phyloP scores from a whole-genome alignment of 2,797 vertebrate species.

The Peromyscus nudipes region DNA sequence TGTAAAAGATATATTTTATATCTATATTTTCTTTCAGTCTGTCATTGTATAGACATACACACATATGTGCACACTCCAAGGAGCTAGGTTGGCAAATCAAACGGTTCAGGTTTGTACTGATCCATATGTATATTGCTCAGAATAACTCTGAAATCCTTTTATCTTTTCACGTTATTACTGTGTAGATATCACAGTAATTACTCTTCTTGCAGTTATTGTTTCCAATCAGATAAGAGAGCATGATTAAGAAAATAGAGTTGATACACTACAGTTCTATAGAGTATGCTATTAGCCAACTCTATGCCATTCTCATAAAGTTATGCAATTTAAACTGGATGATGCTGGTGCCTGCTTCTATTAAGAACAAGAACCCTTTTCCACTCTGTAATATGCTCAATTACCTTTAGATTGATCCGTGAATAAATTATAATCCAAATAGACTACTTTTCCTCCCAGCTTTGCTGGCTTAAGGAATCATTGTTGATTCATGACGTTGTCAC shows the following conservation, averaged over 20 bases:
- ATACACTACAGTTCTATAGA: slow-evolving; percentile 34
- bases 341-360: slow-evolving; percentile 80
- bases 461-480: slow-evolving; percentile 89
- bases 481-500: slow-evolving; percentile 93
- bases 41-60: neutral
- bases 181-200: slow-evolving; percentile 64
- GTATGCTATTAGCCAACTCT: slow-evolving; percentile 62
- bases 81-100: neutral
- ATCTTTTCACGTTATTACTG: slow-evolving; percentile 45
- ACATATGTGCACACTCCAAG: neutral
- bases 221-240: slow-evolving; percentile 53
- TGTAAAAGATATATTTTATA: neutral
- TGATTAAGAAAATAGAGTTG: slow-evolving; percentile 62
- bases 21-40: neutral
- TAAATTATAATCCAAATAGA: slow-evolving; percentile 90
- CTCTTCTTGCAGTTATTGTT: slow-evolving; percentile 59
- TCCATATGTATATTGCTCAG: neutral
- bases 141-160: slow-evolving; percentile 52
- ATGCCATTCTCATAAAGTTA: slow-evolving; percentile 71
- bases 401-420: slow-evolving; percentile 89
- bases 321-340: slow-evolving; percentile 77
- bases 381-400: slow-evolving; percentile 91
- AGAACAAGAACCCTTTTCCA: slow-evolving; percentile 83
- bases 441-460: slow-evolving; percentile 89
- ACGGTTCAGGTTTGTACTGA: neutral